Percentiles rank a stretch among this genome's conserved stretches.
Conservation (phyloP, 2,888 invertebrate species). For the Scaptomyza parva region DNA sequence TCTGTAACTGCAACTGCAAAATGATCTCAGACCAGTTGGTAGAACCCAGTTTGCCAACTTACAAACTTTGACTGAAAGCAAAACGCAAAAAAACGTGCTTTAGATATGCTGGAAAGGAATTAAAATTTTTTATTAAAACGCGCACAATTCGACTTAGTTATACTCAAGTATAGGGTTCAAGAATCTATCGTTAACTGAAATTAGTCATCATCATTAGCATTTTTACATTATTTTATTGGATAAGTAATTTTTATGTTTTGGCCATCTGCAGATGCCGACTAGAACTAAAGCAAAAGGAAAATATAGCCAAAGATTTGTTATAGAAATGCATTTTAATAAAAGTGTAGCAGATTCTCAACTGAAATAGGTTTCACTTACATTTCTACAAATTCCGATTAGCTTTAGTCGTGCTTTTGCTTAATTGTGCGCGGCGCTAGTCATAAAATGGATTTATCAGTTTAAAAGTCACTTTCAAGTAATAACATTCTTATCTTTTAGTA, state of each 20-base stretch:
- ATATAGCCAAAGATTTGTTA: conserved; percentile 5
- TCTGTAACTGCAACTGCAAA: conserved; percentile 26
- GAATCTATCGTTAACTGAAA: not conserved
- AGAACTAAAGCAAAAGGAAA: conserved; percentile 11
- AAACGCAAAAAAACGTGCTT: not conserved
- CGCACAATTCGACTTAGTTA: not conserved
- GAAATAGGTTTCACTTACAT: not conserved
- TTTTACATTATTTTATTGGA: not conserved
- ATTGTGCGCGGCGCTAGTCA: not conserved
- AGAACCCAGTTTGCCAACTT: not conserved
- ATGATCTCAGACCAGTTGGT: conserved; percentile 25
- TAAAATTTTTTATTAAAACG: conserved; percentile 25
- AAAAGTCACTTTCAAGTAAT: too few relatives aligned
- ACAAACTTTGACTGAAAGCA: conserved; percentile 1
- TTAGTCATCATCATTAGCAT: not conserved
- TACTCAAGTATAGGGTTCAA: not conserved
- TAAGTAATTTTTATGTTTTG: not conserved
- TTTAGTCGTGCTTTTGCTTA: conserved; percentile 14
- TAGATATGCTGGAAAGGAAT: conserved; percentile 4
- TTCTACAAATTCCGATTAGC: conserved; percentile 22
- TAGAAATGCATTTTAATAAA: conserved; percentile 23
- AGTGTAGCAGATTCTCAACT: conserved; percentile 13
- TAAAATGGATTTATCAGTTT: not conserved
- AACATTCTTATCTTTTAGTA: too few relatives aligned
- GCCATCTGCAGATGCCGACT: conserved; percentile 11